Evolutionary conservation across 1,140 invertebrate species (phyloP), one percentile per base, ranked within the genome.

Genomic region (Drosophila teissieri): DNA sequence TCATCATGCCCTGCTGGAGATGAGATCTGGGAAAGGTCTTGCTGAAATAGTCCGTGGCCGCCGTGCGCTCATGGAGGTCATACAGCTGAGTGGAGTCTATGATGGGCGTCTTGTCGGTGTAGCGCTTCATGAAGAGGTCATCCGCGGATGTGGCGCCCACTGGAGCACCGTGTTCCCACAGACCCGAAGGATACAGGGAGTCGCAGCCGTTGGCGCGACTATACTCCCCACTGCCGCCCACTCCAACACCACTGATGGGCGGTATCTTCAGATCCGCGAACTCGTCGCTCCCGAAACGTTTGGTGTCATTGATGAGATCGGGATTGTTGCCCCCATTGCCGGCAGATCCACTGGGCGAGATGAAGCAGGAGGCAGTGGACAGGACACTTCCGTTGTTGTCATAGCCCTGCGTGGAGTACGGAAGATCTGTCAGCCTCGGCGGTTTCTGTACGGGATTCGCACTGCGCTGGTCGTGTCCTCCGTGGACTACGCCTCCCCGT

Each of bases 251-350:
- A 4, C 42, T 52, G 8, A 80, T 55, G 3, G 78, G 48, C 0
- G 69, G 90, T 11, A 88, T 74, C 53, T 78, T 84, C n/a, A 92
- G 58, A 14, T 91, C 81, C 3, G 86, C 79, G 24, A 93, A 89
- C 58, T 94, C 93, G 31, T 91, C 93, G 70, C 93, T 94, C 14
- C 94, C 94, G 27, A 93, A 93, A 11, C 93, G 91, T 80, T 94
- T 94, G 0, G 96, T 96, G 80, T 97, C 96, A 77, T 96, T 95
- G 77, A 97, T 97, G 39, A 97, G 93, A 91, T 97, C 96, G 6
- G 96, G 96, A 90, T 97, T 96, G 62, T 96, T 96, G 62, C 95
- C 95, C 6, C 95, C 95, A 10, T 84, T 84, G 1, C 80, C 81
- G 2, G 95, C 94, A 46, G 95, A 94, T 4, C 95, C 94, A 2